Evolutionary conservation across 92 coral and sea anemone genomes (phyloP).

Genomic region (Epizoanthus fatuus): DNA sequence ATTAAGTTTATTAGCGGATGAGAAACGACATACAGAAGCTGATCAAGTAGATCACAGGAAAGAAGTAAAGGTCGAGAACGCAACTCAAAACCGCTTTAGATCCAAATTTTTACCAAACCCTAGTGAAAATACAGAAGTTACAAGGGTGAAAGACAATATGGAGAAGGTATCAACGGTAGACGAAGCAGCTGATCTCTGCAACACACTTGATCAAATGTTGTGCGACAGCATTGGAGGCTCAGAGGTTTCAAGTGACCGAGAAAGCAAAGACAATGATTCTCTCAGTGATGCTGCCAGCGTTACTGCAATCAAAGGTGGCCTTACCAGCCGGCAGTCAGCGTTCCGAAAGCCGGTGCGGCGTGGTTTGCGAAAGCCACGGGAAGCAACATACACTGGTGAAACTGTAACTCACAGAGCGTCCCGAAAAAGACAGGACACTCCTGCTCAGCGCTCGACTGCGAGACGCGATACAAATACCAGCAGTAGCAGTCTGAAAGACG

Average conservation of each 20-base stretch:
- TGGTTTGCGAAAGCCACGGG: constrained; percentile 10
- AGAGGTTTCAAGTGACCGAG: constrained; percentile 12
- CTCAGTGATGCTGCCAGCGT: neutral
- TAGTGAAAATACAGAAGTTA: too few species aligned
- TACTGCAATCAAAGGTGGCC: neutral
- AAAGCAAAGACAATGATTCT: neutral
- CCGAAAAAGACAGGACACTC: too few species aligned
- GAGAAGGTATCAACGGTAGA: constrained; percentile 4
- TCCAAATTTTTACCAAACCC: too few species aligned
- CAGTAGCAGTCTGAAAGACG: neutral
- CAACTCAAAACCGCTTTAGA: too few species aligned
- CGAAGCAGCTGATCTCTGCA: constrained; percentile 21
- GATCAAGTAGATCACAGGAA: neutral
- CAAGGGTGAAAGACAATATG: neutral
- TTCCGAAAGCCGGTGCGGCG: constrained; percentile 40
- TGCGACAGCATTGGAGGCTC: constrained; percentile 14
- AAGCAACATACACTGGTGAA: neutral
- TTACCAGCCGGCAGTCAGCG: constrained; percentile 31
- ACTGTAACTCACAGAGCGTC: neutral
- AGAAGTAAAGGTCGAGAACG: too few species aligned
- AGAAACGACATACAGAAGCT: neutral
- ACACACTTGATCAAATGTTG: constrained; percentile 36
- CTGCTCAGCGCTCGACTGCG: neutral
- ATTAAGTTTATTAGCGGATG: neutral
- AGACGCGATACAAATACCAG: neutral